Conservation (phyloP, 2,888 invertebrate species). For the Sarcophaga caerulescens region DNA sequence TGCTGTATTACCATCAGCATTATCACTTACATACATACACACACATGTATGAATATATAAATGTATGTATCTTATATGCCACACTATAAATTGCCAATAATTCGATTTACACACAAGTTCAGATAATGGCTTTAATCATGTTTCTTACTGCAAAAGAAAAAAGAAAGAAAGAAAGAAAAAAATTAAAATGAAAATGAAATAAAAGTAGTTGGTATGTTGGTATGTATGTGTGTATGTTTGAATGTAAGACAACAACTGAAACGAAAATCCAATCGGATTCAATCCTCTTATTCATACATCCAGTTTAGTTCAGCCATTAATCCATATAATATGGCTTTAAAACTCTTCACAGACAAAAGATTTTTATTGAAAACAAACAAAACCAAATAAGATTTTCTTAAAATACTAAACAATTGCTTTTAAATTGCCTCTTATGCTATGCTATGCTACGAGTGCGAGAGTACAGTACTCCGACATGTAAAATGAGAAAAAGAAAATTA, state of each 20-base stretch:
- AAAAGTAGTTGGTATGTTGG: background rate
- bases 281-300: slow-evolving; percentile 4
- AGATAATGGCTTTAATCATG: slow-evolving; percentile 67
- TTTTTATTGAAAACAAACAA: slow-evolving; percentile 78
- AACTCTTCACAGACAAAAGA: slow-evolving; percentile 64
- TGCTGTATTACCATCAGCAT: slow-evolving; percentile 4
- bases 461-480: slow-evolving; percentile 42
- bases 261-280: background rate
- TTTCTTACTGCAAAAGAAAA: slow-evolving; percentile 41
- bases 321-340: slow-evolving; percentile 37
- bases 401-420: slow-evolving; percentile 69
- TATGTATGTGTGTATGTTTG: background rate
- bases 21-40: slow-evolving; percentile 52
- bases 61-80: slow-evolving; percentile 54
- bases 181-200: slow-evolving; percentile 6
- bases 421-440: slow-evolving; percentile 47
- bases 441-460: slow-evolving; percentile 34
- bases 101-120: slow-evolving; percentile 79
- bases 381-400: slow-evolving; percentile 78
- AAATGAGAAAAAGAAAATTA: slow-evolving; percentile 1
- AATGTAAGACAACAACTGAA: background rate
- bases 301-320: slow-evolving; percentile 6
- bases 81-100: slow-evolving; percentile 79
- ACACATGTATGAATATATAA: background rate
- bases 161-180: slow-evolving; percentile 10